Conservation (phyloP, 2,113 vertebrate species). For the Cynopterus brachyotis region DNA sequence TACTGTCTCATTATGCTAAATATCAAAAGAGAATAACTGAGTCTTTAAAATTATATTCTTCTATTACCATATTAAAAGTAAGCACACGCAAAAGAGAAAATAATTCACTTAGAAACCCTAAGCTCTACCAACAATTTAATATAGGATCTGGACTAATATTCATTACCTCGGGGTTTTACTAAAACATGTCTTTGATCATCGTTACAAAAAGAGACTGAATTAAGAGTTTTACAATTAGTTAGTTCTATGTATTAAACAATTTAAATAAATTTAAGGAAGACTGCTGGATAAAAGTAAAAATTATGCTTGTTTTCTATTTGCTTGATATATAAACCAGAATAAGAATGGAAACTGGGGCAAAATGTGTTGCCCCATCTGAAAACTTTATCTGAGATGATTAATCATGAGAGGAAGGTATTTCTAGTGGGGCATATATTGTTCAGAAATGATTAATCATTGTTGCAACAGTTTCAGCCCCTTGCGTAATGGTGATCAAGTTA, state of each 20-base stretch:
- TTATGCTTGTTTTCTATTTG: slow-evolving; percentile 74
- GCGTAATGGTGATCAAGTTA: slow-evolving; percentile 81
- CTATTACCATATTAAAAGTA: slow-evolving; percentile 59
- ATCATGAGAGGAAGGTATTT: slow-evolving; percentile 80
- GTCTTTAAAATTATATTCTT: slow-evolving; percentile 23
- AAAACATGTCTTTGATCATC: slow-evolving; percentile 79
- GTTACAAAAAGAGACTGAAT: slow-evolving; percentile 76
- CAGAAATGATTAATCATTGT: slow-evolving; percentile 85
- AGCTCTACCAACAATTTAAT: slow-evolving; percentile 67
- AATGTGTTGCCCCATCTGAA: slow-evolving; percentile 73
- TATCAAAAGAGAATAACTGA: slow-evolving; percentile 42
- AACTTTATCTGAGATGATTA: slow-evolving; percentile 84
- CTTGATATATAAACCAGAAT: slow-evolving; percentile 53
- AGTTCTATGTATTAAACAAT: slow-evolving; percentile 81
- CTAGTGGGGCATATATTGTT: slow-evolving; percentile 80
- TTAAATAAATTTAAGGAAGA: slow-evolving; percentile 83
- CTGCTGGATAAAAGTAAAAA: slow-evolving; percentile 80
- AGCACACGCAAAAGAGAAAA: slow-evolving; percentile 48
- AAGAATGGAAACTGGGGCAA: slow-evolving; percentile 71
- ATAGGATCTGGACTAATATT: slow-evolving; percentile 72
- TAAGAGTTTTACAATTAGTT: slow-evolving; percentile 81
- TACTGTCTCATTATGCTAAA: slow-evolving; percentile 33
- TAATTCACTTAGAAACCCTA: slow-evolving; percentile 70
- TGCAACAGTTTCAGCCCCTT: slow-evolving; percentile 77
- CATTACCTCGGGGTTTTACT: slow-evolving; percentile 76